Base-by-base conservation (phyloP, 1,140 invertebrate species). In the Drosophila tsacasi region DNA sequence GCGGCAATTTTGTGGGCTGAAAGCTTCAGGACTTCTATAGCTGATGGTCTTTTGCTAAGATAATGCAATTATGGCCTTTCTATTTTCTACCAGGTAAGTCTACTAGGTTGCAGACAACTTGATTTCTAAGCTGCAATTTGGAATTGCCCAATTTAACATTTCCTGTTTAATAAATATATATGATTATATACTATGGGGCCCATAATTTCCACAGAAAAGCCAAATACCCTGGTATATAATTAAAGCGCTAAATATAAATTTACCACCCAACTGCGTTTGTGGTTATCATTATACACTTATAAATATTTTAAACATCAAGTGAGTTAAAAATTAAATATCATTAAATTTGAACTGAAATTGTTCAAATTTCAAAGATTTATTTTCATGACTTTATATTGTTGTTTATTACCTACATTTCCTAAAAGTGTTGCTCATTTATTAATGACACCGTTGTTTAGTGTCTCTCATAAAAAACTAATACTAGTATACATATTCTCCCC, bases 1-100 rank as follows among this genome's bases (percentile, higher is more conserved):
- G 62, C 66, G 68, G 65, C 58, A 65, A 89, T 57, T 39, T 62
- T 67, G 68, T 65, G 27, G 42, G 17, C 35, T 40, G 35, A 40
- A 72, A 73, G 69, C 54, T 72, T 58, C 12, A 3, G 42, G 32
- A 21, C 13, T 69, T 23, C 25, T 27, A 39, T 37, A 15, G 23
- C 21, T 21, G n/a, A 49, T 60, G n/a, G 59, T 60, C 27, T 32
- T 21, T 30, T 21, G 30, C 5, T 3, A 21, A 12, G 47, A 71
- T 66, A 44, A n/a, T 21, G 17, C 8, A 44, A 44, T 62, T n/a
- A 49, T 49, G 40, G 5, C n/a, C 32, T 17, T 30, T 10, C 8
- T 35, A 2, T 13, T 42, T 1, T 23, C 23, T 32, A 13, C 1
- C 2, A 32, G 19, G 12, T 6, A 3, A 6, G 8, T 9, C 6